A percentile compares a stretch with the other conserved stretches of the same genome.
phyloP scores from a whole-genome alignment of 2,888 invertebrate genomes.

The Tuta absoluta region DNA sequence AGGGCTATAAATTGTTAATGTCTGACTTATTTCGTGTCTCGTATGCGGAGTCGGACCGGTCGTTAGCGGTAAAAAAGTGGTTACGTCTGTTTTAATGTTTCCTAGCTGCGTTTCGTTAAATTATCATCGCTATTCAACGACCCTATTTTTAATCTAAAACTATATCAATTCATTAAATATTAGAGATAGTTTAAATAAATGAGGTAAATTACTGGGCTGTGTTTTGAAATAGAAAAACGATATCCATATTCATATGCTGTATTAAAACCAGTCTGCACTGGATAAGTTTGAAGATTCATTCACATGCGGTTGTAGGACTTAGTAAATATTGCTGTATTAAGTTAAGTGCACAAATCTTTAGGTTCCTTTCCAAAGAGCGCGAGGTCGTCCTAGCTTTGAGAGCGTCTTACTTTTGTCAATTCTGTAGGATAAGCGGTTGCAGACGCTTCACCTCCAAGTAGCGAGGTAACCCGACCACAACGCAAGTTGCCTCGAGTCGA shows the following conservation, averaged over 20 bases:
- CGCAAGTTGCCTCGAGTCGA: conserved; percentile 6
- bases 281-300: not conserved
- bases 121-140: conserved; percentile 48
- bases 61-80: conserved; percentile 63
- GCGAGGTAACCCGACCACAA: conserved; percentile 52
- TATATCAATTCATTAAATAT: conserved; percentile 7
- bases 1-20: conserved; percentile 74
- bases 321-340: not conserved
- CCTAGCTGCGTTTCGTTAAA: conserved; percentile 52
- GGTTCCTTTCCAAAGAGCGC: conserved; percentile 53
- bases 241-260: not conserved
- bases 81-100: conserved; percentile 62
- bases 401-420: conserved; percentile 63
- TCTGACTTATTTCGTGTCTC: conserved; percentile 63
- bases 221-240: not conserved
- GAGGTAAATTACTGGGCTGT: not conserved
- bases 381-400: conserved; percentile 65
- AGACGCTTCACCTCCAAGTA: not conserved
- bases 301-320: not conserved
- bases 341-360: not conserved
- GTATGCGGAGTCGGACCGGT: conserved; percentile 51
- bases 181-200: not conserved
- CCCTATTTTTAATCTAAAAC: conserved; percentile 40
- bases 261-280: not conserved
- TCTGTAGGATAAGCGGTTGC: not conserved